Conservation (phyloP, 1,140 invertebrate genomes). For the Dreissena rostriformis region DNA sequence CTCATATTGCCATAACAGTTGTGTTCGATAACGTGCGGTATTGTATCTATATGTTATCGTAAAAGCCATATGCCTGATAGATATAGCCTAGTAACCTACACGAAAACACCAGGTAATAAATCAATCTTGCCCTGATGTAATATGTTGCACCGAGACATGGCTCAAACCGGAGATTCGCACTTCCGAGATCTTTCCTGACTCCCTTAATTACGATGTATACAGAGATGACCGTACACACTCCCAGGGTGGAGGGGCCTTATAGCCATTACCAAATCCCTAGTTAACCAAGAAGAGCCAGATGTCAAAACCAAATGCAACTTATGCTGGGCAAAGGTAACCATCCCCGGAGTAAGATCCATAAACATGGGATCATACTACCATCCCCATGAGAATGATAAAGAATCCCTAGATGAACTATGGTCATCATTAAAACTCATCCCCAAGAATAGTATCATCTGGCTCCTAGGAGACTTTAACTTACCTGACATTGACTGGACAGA, state of each 20-base stretch:
- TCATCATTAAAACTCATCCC: slow-evolving; percentile 16
- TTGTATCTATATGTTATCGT: no score
- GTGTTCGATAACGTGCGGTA: no score
- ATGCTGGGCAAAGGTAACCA: slow-evolving; percentile 1
- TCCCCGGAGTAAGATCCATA: slow-evolving; percentile 7
- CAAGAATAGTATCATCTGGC: slow-evolving; percentile 10
- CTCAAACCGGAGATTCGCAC: slow-evolving; percentile 18
- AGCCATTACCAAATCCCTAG: neutral
- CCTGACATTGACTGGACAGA: slow-evolving; percentile 21
- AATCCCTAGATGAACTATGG: slow-evolving; percentile 18
- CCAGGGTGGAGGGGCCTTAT: slow-evolving; percentile 11
- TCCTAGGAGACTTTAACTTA: slow-evolving; percentile 31
- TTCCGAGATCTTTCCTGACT: slow-evolving; percentile 10
- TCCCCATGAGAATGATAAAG: slow-evolving; percentile 17
- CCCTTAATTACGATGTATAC: slow-evolving; percentile 17
- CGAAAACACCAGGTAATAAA: slow-evolving; percentile 9
- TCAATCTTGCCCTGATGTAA: slow-evolving; percentile 19
- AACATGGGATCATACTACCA: slow-evolving; percentile 13
- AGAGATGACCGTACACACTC: slow-evolving; percentile 4
- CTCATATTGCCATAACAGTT: no score
- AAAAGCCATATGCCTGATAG: no score
- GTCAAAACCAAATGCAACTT: slow-evolving; percentile 21
- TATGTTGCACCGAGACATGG: slow-evolving; percentile 21
- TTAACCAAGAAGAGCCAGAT: slow-evolving; percentile 18
- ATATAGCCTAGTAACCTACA: no score